Evolutionary conservation across 2,888 invertebrate genomes (phyloP).

Genomic region (Philonicus albiceps): DNA sequence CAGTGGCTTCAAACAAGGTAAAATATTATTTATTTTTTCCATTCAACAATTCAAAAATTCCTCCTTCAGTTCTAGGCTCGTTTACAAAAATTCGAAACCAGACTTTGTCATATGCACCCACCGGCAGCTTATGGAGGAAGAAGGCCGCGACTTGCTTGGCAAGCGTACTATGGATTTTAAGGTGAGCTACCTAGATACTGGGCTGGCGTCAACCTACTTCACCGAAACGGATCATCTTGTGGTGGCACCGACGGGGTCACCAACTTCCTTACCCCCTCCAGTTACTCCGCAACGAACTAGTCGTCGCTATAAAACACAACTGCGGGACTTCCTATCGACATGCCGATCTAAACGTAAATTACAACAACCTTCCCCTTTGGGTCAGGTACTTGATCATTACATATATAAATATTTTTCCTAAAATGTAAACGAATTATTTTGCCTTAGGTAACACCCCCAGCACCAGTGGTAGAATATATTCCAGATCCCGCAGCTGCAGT

Average conservation of each 20-base stretch:
- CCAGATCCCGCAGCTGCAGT: constrained; percentile 68
- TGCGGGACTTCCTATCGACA: constrained; percentile 91
- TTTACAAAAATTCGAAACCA: constrained; percentile 99
- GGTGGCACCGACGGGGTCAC: constrained; percentile 67
- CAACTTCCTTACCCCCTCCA: constrained; percentile 67
- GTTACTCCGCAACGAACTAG: constrained; percentile 82
- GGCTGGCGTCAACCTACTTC: constrained; percentile 89
- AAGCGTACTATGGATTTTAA: constrained; percentile 99
- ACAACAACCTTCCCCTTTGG: constrained; percentile 61
- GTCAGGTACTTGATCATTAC: constrained; percentile 61
- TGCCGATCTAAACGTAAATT: constrained; percentile 83
- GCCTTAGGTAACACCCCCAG: constrained; percentile 56
- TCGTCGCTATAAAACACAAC: constrained; percentile 91
- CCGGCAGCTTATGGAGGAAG: constrained; percentile 98
- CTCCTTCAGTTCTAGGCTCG: constrained; percentile 80
- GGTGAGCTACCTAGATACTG: constrained; percentile 93
- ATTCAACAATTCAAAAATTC: neutral
- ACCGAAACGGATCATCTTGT: constrained; percentile 83
- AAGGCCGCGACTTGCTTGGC: constrained; percentile 94
- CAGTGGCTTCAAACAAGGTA: constrained; percentile 94
- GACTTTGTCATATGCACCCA: constrained; percentile 99
- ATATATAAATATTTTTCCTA: neutral
- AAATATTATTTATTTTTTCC: neutral
- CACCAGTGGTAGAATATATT: constrained; percentile 64
- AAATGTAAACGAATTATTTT: neutral